Percentiles rank a stretch among this genome's conserved stretches.
These are phyloP conservation scores for Cryptotis parvus DNA, from an alignment of 2,113 vertebrate species.

Conservation along the genomic window DNA sequence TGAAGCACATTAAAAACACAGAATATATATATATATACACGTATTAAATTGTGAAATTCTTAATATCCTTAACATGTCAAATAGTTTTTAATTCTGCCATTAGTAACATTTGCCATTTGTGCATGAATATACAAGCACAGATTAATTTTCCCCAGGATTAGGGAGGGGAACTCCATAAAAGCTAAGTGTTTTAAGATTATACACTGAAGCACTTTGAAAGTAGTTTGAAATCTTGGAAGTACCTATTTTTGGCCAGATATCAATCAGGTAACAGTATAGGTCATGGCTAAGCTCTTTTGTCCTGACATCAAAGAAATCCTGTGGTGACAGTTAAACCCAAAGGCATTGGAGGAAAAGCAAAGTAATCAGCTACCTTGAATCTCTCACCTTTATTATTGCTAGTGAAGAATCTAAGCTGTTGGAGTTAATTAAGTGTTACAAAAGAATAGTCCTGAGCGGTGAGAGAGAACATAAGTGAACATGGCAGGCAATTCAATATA, in stretches of 20 bases:
- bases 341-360: conserved; percentile 60
- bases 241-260: conserved; percentile 10
- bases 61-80: background rate
- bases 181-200: background rate
- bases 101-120: background rate
- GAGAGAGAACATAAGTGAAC: background rate
- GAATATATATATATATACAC: background rate
- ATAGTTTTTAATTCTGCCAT: background rate
- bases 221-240: background rate
- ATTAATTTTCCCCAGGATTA: background rate
- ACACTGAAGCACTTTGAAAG: conserved; percentile 30
- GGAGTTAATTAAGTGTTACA: conserved; percentile 36
- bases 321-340: conserved; percentile 21
- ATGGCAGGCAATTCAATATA: background rate
- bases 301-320: conserved; percentile 57
- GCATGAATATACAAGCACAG: background rate
- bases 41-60: background rate
- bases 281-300: background rate
- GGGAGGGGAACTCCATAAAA: background rate
- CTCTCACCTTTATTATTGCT: conserved; percentile 15
- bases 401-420: background rate
- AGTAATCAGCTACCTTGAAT: conserved; percentile 59
- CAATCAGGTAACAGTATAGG: background rate
- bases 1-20: conserved; percentile 32
- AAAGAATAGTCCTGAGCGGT: background rate